These are phyloP conservation scores for Erebia epiphron DNA, from an alignment of 2,888 invertebrate genomes.

Conservation along the genomic window DNA sequence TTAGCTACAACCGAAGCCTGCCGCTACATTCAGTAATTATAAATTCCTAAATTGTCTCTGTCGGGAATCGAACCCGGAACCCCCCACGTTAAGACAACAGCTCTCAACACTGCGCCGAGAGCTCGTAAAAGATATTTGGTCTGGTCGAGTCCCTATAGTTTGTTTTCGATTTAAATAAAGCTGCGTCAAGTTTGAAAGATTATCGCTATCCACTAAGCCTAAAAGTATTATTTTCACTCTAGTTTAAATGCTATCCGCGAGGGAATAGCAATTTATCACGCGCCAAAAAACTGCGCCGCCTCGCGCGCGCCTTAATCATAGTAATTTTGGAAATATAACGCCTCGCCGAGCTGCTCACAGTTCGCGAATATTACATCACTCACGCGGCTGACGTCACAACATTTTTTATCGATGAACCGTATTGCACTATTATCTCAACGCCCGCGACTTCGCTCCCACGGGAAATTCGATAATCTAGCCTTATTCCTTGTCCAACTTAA, in stretches of 20 bases:
- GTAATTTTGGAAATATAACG: background rate
- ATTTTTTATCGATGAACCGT: background rate
- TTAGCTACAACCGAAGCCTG: too few relatives aligned
- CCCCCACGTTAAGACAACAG: too few relatives aligned
- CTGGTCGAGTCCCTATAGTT: too few relatives aligned
- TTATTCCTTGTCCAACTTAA: too few relatives aligned
- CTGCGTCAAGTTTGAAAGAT: background rate
- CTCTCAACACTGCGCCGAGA: too few relatives aligned
- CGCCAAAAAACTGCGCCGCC: constrained; percentile 19
- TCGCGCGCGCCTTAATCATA: constrained; percentile 19
- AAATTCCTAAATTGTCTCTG: too few relatives aligned
- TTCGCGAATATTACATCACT: background rate
- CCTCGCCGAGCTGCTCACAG: background rate
- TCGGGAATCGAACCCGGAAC: too few relatives aligned
- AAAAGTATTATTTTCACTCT: constrained; percentile 9
- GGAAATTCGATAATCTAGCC: too few relatives aligned
- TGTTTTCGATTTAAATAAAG: background rate
- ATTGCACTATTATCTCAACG: background rate
- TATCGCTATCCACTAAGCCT: background rate
- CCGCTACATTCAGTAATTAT: too few relatives aligned
- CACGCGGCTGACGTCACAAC: background rate
- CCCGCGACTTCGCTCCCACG: background rate
- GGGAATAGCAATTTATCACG: constrained; percentile 21
- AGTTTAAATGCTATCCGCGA: constrained; percentile 16
- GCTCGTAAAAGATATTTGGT: too few relatives aligned